These are phyloP conservation scores for Hylia prasina DNA, from an alignment of 2,113 vertebrate species.

Conservation along the genomic window DNA sequence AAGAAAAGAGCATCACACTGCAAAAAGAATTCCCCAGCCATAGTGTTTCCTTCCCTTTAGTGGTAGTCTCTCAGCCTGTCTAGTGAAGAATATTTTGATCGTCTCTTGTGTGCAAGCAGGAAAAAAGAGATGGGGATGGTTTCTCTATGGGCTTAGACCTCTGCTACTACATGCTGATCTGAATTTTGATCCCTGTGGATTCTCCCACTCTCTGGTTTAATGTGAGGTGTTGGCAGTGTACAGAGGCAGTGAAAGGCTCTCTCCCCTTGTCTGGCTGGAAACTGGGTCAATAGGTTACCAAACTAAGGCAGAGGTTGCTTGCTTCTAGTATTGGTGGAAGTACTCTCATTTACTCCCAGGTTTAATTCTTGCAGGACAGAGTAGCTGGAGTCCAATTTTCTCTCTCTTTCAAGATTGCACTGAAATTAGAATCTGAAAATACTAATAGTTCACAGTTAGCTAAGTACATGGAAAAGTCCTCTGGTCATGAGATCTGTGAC, in stretches of 20 bases:
- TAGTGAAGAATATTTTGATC: neutral
- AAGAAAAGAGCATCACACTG: neutral
- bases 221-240: neutral
- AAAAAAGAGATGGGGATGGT: neutral
- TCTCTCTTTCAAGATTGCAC: neutral
- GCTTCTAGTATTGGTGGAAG: neutral
- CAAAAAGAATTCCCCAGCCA: neutral
- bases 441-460: fast-evolving
- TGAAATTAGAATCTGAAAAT: neutral
- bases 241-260: neutral
- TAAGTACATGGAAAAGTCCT: neutral
- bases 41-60: neutral
- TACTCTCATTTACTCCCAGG: neutral
- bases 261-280: neutral
- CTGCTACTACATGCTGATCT: neutral
- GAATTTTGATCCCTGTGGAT: neutral
- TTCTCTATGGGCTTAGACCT: neutral
- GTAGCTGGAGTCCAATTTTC: neutral
- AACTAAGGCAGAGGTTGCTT: neutral
- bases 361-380: neutral
- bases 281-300: neutral
- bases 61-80: neutral
- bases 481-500: neutral
- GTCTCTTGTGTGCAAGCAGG: neutral
- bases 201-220: neutral